Evolutionary conservation across 53 echinoderm and acorn worm species (phyloP), one percentile per base, ranked within the genome.

Genomic region (Antedon mediterranea): DNA sequence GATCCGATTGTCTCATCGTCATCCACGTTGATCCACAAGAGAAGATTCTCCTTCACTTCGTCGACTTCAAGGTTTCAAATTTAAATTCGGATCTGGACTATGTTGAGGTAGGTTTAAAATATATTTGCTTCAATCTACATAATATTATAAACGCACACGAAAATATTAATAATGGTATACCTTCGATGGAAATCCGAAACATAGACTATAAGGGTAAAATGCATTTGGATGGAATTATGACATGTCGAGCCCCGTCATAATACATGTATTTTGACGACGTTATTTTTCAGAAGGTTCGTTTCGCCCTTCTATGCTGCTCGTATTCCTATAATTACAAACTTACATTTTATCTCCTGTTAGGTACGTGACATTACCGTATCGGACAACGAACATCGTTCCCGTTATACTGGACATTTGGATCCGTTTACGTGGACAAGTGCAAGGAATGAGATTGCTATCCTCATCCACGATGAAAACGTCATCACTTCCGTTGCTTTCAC

Each of bases 1-100:
- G 74, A 71, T 78, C 74, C 30, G 42, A 82, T 71, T 86, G 86
- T 42, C 44, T 76, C 34, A 77, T 86, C 14, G 57, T 86, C 30
- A 77, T 86, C 31, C 83, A 43, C 28, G 79, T 29, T 31, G 13
- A 31, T 18, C 86, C 86, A 4, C 14, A 26, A 57, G 57, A 57
- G 23, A 57, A 57, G 57, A 57, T 57, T 57, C 57, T 57, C 57
- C 57, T 57, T 23, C 11, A 26, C 57, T 57, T 57, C 20, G 57
- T 57, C 3, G 23, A 57, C 9, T 57, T 57, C 26, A 57, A 57
- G 20, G 57, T 57, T 57, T 57, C 57, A 2, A 23, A 57, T 57
- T 57, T 57, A 18, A 2, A 57, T 57, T 15, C 11, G 23, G 79
- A 84, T 1, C 73, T 74, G 6, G 84, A 84, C 42, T 84, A 15